Base-by-base conservation (phyloP, 2,888 invertebrate genomes). In the Ophion slaviceki region DNA sequence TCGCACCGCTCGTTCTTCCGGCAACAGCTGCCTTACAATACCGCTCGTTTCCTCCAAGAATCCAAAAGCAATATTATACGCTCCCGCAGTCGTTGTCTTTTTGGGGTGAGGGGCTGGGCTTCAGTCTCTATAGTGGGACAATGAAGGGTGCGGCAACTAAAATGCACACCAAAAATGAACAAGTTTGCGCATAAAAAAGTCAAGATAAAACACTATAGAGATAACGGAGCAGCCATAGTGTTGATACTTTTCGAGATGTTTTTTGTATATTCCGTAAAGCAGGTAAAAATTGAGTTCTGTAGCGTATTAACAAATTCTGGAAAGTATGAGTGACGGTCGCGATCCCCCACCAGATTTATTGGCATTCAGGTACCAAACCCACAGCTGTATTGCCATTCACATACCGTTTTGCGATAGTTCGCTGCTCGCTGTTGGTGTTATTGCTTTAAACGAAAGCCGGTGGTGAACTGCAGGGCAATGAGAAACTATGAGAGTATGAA, bases 381-480 rank as follows among this genome's bases (percentile, higher is more conserved):
- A 40, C 32, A 32, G 32, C 32, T 32, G 32, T 32, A 32, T 32
- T 32, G 32, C 4, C 2, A 40, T 40, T 40, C 40, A 8, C 7
- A 53, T 53, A 47, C 3, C 14, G 3, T 53, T 53, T 17, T 4
- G 17, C n/a, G 68, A 45, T n/a, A n/a, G 6, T 72, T 20, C 28
- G 24, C 11, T 71, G 79, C 87, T 89, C 90, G 86, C 89, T 89
- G 91, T 92, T 92, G 91, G 92, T 92, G 92, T 91, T 92, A 92
- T 92, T 92, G 92, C 91, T 92, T 92, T 91, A 91, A 92, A 93
- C 91, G 92, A 92, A 93, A 93, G 87, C 88, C 89, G 84, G n/a
- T n/a, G 75, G 64, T 81, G 62, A 67, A 66, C 28, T 20, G 64
- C 66, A 32, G 59, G 10, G 28, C 45, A 32, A 74, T 67, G 66